Evolutionary conservation across 2,113 vertebrate species (phyloP).

Genomic region (Gobio gobio): DNA sequence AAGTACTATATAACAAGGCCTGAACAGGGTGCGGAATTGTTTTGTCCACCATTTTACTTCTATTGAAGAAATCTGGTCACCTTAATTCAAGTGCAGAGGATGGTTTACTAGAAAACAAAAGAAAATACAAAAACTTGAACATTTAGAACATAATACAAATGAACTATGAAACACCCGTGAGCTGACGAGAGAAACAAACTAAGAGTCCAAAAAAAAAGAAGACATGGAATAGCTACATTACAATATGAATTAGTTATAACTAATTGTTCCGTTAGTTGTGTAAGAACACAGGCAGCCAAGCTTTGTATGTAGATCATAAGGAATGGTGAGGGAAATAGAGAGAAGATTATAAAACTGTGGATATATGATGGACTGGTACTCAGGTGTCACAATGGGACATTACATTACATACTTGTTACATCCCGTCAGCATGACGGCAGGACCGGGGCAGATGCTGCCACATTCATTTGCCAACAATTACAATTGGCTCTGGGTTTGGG

Average conservation of each 20-base stretch:
- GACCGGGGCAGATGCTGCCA: background rate
- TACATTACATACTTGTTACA: conserved; percentile 7
- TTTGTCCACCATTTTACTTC: background rate
- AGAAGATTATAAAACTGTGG: background rate
- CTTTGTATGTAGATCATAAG: background rate
- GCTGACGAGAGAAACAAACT: no score
- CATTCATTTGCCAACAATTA: conserved; percentile 27
- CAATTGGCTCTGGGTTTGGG: background rate
- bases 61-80: no score
- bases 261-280: background rate
- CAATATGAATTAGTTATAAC: background rate
- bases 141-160: no score
- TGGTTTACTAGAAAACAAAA: no score
- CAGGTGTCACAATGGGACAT: background rate
- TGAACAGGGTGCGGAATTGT: no score
- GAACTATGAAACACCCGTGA: no score
- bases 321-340: background rate
- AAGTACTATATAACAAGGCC: background rate
- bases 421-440: background rate
- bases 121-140: no score
- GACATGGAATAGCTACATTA: no score
- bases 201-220: no score
- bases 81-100: no score
- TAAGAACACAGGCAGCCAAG: background rate
- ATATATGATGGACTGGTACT: background rate